Evolutionary conservation across 2,797 vertebrate genomes (phyloP).

Genomic region (Eutrigla gurnardus): DNA sequence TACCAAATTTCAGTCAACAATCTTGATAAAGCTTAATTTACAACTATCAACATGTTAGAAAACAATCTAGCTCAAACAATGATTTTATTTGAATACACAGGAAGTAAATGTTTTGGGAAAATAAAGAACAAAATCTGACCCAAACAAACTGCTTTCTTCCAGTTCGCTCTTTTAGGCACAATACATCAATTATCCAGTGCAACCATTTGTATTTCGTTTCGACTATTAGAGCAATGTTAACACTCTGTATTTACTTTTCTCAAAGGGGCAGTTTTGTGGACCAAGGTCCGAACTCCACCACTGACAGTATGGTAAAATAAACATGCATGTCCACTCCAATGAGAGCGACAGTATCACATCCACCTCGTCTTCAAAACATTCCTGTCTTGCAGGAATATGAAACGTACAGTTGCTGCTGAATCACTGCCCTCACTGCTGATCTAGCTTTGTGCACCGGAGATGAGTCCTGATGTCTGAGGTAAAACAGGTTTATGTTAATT

Average conservation of each 20-base stretch:
- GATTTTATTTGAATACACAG: constrained; percentile 31
- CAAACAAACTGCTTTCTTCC: constrained; percentile 22
- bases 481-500: constrained; percentile 52
- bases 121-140: not conserved
- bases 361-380: not conserved
- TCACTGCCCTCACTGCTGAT: not conserved
- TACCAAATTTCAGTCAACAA: constrained; percentile 35
- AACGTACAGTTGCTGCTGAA: constrained; percentile 17
- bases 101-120: constrained; percentile 20
- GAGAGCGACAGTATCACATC: not conserved
- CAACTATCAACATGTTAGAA: constrained; percentile 55
- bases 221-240: constrained; percentile 43
- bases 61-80: constrained; percentile 24
- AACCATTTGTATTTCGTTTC: constrained; percentile 16
- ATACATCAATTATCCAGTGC: constrained; percentile 24
- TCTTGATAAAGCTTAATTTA: constrained; percentile 51
- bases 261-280: constrained; percentile 17
- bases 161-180: constrained; percentile 47
- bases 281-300: not conserved
- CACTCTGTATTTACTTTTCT: constrained; percentile 36
- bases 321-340: constrained; percentile 5
- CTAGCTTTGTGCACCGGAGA: constrained; percentile 17
- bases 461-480: constrained; percentile 64
- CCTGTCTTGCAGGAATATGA: constrained; percentile 24
- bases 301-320: constrained; percentile 12